phyloP scores from a whole-genome alignment of 2,888 invertebrate genomes.

The Prosapia bicincta region DNA sequence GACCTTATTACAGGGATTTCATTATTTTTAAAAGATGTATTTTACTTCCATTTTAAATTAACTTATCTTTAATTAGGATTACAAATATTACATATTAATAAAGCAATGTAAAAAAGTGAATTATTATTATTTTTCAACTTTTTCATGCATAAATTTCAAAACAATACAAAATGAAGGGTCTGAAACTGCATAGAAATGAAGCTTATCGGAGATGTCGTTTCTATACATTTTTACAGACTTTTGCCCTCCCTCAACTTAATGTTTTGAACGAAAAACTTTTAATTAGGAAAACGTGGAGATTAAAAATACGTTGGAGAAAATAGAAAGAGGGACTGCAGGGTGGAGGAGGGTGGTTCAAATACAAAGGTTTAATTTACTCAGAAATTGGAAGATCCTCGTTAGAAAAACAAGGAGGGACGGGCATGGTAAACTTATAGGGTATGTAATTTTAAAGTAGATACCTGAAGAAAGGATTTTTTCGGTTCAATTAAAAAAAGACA shows the following conservation, averaged over 20 bases:
- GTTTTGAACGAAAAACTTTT: constrained; percentile 26
- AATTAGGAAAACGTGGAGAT: constrained; percentile 25
- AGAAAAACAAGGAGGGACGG: constrained; percentile 4
- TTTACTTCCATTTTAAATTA: too few relatives aligned
- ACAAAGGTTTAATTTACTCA: neutral
- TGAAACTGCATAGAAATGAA: too few relatives aligned
- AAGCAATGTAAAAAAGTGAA: too few relatives aligned
- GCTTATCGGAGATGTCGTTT: constrained; percentile 23
- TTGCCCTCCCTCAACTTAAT: constrained; percentile 6
- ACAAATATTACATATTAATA: too few relatives aligned
- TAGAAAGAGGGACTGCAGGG: neutral
- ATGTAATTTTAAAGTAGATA: constrained; percentile 5
- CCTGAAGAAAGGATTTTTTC: neutral
- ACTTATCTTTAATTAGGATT: too few relatives aligned
- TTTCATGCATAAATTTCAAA: too few relatives aligned
- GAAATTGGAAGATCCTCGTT: constrained; percentile 2
- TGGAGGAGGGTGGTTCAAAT: neutral
- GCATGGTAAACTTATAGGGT: neutral
- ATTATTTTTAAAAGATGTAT: too few relatives aligned
- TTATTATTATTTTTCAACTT: too few relatives aligned
- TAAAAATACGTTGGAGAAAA: constrained; percentile 9
- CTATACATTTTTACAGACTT: constrained; percentile 26
- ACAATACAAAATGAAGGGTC: too few relatives aligned
- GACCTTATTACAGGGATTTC: too few relatives aligned
- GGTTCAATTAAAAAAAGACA: neutral